Conservation (phyloP, 1,140 invertebrate genomes). For the Drosophila ananassae region DNA sequence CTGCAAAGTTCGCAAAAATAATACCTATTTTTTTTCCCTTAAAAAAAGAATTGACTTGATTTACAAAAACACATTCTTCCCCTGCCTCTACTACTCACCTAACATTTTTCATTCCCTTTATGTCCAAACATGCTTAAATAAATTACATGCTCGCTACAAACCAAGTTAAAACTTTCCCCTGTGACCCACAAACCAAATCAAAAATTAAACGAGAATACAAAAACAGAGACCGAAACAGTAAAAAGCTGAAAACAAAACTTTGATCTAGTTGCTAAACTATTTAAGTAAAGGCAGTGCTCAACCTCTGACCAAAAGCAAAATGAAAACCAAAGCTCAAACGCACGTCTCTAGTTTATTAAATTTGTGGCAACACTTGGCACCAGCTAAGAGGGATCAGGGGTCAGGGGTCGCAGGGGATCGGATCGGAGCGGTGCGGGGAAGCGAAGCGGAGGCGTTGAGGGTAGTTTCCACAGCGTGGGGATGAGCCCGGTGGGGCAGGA, state of each 20-base stretch:
- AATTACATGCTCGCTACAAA: conserved; percentile 39
- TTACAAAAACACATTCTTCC: neutral
- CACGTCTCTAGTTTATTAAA: conserved; percentile 79
- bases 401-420: neutral
- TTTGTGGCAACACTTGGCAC: conserved; percentile 76
- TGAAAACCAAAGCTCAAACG: conserved; percentile 70
- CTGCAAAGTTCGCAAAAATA: neutral
- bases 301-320: conserved; percentile 31
- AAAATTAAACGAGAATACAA: conserved; percentile 57
- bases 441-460: neutral
- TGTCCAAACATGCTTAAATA: conserved; percentile 42
- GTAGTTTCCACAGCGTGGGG: neutral
- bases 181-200: conserved; percentile 68
- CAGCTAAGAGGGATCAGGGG: conserved; percentile 33
- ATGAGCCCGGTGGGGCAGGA: conserved; percentile 12
- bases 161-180: conserved; percentile 52
- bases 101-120: conserved; percentile 53
- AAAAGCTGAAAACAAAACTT: conserved; percentile 61
- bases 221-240: conserved; percentile 50
- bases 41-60: neutral
- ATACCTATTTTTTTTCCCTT: neutral
- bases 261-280: conserved; percentile 77
- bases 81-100: neutral
- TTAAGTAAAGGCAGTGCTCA: conserved; percentile 55
- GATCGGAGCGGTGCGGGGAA: neutral